phyloP scores from a whole-genome alignment of 2,888 invertebrate species.

The Drosophila yooni region DNA sequence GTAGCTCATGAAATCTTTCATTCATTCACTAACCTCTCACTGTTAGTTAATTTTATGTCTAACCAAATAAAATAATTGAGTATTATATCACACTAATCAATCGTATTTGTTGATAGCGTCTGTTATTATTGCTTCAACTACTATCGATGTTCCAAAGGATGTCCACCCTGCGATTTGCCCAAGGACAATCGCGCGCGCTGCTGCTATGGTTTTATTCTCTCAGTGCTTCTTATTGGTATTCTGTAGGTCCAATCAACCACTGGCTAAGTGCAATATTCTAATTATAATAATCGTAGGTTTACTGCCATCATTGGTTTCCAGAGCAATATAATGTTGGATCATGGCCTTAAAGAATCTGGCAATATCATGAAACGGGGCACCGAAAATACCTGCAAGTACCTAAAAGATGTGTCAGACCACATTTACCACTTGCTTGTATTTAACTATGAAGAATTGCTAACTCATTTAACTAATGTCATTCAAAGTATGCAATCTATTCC shows the following conservation, averaged over 20 bases:
- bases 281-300: slow-evolving; percentile 87
- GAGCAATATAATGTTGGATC: slow-evolving; percentile 93
- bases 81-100: neutral
- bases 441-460: slow-evolving; percentile 91
- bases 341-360: slow-evolving; percentile 89
- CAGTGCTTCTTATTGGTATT: slow-evolving; percentile 89
- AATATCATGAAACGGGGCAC: slow-evolving; percentile 87
- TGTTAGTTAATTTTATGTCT: too few species aligned
- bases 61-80: too few species aligned
- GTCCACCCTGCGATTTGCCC: slow-evolving; percentile 93
- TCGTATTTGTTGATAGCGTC: slow-evolving; percentile 46
- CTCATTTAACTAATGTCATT: slow-evolving; percentile 88
- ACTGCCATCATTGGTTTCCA: slow-evolving; percentile 96
- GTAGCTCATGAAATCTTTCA: too few species aligned
- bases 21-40: too few species aligned
- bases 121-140: slow-evolving; percentile 90
- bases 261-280: neutral
- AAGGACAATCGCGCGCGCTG: slow-evolving; percentile 93
- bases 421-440: slow-evolving; percentile 89
- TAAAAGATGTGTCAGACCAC: slow-evolving; percentile 90
- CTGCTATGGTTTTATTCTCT: slow-evolving; percentile 91
- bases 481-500: slow-evolving; percentile 85
- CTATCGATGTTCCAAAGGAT: slow-evolving; percentile 91
- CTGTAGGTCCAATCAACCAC: slow-evolving; percentile 29
- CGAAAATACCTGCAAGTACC: slow-evolving; percentile 89